Evolutionary conservation across 2,797 vertebrate species (phyloP), one percentile per base, ranked within the genome.

Genomic region (Poecilia velifera): DNA sequence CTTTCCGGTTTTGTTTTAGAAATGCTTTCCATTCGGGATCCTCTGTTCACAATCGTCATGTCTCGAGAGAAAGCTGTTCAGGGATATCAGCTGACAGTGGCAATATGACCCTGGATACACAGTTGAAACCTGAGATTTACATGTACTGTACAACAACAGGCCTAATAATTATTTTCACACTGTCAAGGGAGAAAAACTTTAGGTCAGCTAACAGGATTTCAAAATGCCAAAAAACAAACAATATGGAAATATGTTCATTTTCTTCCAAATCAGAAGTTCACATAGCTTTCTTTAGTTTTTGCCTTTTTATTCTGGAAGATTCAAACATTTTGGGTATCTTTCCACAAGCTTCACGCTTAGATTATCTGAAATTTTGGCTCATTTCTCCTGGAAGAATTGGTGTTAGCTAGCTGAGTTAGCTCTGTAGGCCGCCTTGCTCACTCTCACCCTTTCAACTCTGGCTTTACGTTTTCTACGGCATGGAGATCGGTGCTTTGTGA

Each of bases 101-200:
- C 7, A 8, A 92, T 92, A 20, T 75, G 93, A 94, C 87, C 87
- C 53, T 49, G 81, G 66, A 88, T 86, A 78, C 85, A 73, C 75
- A 90, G 89, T 93, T 13, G 22, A 45, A 28, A 45, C 41, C 13
- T 45, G 10, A 45, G 14, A 16, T 71, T 45, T n/a, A 71, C 12
- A 28, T n/a, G 14, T 13, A 14, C 39, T 70, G 66, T 70, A 25
- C 28, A 14, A n/a, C 39, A 43, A n/a, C 22, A 70, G 22, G 4
- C 16, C 18, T 22, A 4, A 8, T 62, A 0, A 16, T 16, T 45
- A 12, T 16, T 45, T 28, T 28, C 41, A 7, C 41, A 0, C 41
- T 16, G 10, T 41, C 10, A 3, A 43, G 18, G 22, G n/a, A 12
- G 3, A 39, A 22, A 20, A 20, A 16, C 31, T 6, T 64, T 57